Evolutionary conservation across 2,797 vertebrate genomes (phyloP).

Genomic region (Aphelocoma californica): DNA sequence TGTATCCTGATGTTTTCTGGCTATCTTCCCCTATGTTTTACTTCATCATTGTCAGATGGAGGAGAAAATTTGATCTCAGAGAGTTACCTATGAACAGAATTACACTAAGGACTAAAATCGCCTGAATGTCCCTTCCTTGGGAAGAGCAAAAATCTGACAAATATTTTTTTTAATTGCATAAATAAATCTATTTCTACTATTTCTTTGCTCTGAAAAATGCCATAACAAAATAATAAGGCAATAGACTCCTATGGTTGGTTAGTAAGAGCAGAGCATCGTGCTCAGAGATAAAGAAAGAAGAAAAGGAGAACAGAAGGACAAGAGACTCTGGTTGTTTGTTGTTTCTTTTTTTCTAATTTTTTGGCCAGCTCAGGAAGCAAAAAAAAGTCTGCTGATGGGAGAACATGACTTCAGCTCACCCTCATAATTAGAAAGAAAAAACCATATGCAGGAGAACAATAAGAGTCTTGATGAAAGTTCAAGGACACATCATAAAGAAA

Average conservation of each 20-base stretch:
- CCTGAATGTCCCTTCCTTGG: background rate
- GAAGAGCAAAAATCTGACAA: background rate
- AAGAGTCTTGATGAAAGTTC: background rate
- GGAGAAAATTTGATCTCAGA: background rate
- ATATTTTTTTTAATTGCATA: background rate
- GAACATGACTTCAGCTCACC: background rate
- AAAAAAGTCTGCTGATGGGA: background rate
- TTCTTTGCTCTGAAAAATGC: background rate
- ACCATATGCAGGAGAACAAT: background rate
- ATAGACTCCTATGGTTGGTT: background rate
- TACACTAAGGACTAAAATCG: background rate
- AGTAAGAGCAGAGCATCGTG: background rate
- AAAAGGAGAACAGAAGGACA: background rate
- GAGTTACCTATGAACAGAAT: background rate
- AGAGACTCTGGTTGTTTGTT: background rate
- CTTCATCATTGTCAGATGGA: background rate
- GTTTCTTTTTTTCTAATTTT: background rate
- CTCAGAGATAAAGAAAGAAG: background rate
- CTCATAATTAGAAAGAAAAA: background rate
- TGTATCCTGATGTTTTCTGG: background rate
- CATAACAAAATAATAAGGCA: background rate
- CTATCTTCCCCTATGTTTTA: background rate
- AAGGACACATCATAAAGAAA: background rate
- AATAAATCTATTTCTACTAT: background rate
- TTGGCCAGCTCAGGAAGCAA: background rate